phyloP scores from a whole-genome alignment of 2,113 vertebrate species.

The Paraplagusia blochii region DNA sequence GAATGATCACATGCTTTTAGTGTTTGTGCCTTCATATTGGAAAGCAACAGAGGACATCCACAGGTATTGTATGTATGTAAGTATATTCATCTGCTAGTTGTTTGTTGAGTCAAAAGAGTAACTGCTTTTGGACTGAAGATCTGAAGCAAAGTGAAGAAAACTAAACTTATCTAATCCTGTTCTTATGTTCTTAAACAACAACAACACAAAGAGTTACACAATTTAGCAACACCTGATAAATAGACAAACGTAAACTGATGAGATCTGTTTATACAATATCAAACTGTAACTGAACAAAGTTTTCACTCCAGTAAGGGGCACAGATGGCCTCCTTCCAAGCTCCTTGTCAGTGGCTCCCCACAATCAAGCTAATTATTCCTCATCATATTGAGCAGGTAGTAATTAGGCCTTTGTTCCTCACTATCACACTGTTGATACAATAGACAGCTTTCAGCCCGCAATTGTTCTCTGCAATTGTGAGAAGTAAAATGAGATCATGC shows the following conservation, averaged over 20 bases:
- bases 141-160: too few relatives aligned
- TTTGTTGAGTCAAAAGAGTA: too few relatives aligned
- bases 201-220: too few relatives aligned
- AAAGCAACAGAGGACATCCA: too few relatives aligned
- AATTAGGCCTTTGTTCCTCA: constrained; percentile 74
- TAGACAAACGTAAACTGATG: constrained; percentile 20
- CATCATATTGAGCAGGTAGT: constrained; percentile 77
- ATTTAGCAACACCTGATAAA: neutral
- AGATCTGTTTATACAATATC: constrained; percentile 35
- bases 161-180: too few relatives aligned
- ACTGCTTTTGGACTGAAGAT: too few relatives aligned
- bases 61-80: too few relatives aligned
- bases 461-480: constrained; percentile 58
- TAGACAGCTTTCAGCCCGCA: constrained; percentile 66
- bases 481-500: constrained; percentile 61
- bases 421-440: constrained; percentile 74
- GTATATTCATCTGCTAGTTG: too few relatives aligned
- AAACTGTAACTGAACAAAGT: constrained; percentile 15
- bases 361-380: constrained; percentile 71
- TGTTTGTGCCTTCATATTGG: too few relatives aligned
- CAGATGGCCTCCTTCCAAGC: constrained; percentile 45
- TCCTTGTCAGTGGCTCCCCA: constrained; percentile 61
- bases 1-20: too few relatives aligned
- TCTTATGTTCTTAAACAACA: too few relatives aligned
- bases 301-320: constrained; percentile 51